phyloP scores from a whole-genome alignment of 2,888 invertebrate genomes.

The Odontothrips loti region DNA sequence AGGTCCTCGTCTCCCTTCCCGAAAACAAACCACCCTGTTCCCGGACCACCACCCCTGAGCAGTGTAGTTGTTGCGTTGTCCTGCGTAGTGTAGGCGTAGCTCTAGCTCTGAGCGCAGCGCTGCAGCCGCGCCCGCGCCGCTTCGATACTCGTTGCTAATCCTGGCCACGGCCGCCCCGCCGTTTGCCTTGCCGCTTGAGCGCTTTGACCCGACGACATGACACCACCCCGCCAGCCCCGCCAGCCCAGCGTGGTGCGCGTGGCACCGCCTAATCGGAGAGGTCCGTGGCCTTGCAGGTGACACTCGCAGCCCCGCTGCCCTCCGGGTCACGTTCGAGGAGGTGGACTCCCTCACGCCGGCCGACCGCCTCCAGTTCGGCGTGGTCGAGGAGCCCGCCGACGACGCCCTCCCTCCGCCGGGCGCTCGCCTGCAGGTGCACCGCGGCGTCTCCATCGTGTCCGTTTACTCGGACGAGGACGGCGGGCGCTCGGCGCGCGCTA shows the following conservation, averaged over 20 bases:
- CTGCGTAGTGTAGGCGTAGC: too few species aligned
- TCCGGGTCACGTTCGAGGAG: not conserved
- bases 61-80: not conserved
- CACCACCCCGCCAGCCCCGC: too few species aligned
- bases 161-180: not conserved
- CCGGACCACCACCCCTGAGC: not conserved
- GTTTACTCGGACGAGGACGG: slow-evolving; percentile 58
- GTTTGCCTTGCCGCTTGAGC: too few species aligned
- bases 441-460: slow-evolving; percentile 62
- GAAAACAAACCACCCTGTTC: not conserved
- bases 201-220: too few species aligned
- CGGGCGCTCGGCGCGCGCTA: slow-evolving; percentile 32
- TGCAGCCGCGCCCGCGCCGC: not conserved
- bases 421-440: slow-evolving; percentile 46
- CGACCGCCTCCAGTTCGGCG: slow-evolving; percentile 20
- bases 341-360: not conserved
- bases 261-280: not conserved
- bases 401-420: slow-evolving; percentile 49
- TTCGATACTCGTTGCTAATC: not conserved
- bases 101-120: not conserved
- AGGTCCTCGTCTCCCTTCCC: not conserved
- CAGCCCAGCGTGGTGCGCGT: not conserved
- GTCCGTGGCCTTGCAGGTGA: not conserved
- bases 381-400: slow-evolving; percentile 48
- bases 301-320: not conserved